Conservation (phyloP, 1,140 invertebrate genomes). For the Myzus persicae region DNA sequence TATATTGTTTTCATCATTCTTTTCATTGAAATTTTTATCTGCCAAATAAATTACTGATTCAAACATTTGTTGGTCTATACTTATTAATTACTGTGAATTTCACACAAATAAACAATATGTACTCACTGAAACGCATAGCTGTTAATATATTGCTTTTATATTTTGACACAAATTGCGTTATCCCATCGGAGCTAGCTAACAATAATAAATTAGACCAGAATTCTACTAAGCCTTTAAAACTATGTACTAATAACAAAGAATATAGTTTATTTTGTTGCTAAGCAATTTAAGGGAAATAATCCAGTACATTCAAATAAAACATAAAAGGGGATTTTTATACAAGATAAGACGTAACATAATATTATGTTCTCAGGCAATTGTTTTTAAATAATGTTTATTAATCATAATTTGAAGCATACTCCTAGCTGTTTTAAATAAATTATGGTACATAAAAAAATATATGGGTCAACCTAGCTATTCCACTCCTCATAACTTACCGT, state of each 20-base stretch:
- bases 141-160: neutral
- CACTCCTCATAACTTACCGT: neutral
- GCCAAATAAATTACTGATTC: neutral
- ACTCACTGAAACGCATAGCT: neutral
- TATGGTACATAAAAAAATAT: neutral
- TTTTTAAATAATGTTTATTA: neutral
- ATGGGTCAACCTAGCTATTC: neutral
- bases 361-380: neutral
- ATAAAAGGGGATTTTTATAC: neutral
- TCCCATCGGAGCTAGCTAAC: neutral
- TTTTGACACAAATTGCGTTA: neutral
- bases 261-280: neutral
- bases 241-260: neutral
- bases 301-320: neutral
- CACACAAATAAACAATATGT: neutral
- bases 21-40: neutral
- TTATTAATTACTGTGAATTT: neutral
- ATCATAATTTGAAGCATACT: neutral
- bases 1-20: neutral
- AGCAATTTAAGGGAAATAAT: neutral
- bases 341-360: neutral
- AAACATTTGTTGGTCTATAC: neutral
- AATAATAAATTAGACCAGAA: neutral
- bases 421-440: neutral
- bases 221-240: neutral